Conservation (phyloP, 2,888 invertebrate species). For the Diarsia rubi region DNA sequence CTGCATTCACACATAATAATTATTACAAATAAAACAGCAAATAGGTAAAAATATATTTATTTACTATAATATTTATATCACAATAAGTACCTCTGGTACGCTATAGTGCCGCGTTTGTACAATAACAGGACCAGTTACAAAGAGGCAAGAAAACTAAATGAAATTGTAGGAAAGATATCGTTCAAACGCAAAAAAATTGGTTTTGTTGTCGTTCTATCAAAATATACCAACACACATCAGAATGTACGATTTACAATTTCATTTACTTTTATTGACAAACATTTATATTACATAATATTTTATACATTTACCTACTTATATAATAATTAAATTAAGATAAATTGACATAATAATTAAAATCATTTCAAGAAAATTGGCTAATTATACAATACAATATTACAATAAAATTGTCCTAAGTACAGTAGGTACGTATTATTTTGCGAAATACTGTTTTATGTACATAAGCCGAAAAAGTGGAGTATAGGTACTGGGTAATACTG, state of each 20-base stretch:
- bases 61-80: slow-evolving; percentile 53
- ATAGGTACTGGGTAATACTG: too few relatives aligned
- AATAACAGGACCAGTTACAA: slow-evolving; percentile 4
- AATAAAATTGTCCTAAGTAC: slow-evolving; percentile 43
- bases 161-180: background rate
- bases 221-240: too few relatives aligned
- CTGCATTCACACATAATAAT: background rate
- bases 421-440: background rate
- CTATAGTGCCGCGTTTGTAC: slow-evolving; percentile 23
- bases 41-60: slow-evolving; percentile 56
- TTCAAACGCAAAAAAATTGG: background rate
- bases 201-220: background rate
- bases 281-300: slow-evolving; percentile 41
- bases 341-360: slow-evolving; percentile 45
- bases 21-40: background rate
- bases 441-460: background rate
- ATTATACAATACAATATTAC: slow-evolving; percentile 22
- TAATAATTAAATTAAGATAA: slow-evolving; percentile 39
- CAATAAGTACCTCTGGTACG: slow-evolving; percentile 52
- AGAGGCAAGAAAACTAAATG: background rate
- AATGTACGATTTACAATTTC: slow-evolving; percentile 1
- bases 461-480: background rate
- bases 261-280: slow-evolving; percentile 39
- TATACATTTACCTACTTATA: slow-evolving; percentile 29
- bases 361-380: slow-evolving; percentile 51